Evolutionary conservation across 2,797 vertebrate genomes (phyloP).

Genomic region (Lemur catta): DNA sequence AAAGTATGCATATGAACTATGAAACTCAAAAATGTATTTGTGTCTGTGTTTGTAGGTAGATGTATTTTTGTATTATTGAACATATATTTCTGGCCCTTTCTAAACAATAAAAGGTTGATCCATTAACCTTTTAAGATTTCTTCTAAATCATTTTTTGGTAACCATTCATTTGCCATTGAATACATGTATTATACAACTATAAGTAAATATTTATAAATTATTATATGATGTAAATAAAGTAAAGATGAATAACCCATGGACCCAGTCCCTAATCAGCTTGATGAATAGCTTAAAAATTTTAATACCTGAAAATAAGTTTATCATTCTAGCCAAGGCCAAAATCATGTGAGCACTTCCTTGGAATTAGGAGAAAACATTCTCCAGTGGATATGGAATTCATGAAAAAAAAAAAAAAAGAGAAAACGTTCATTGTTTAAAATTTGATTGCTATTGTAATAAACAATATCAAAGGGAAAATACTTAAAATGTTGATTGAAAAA

Average conservation of each 20-base stretch:
- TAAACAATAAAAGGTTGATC: neutral
- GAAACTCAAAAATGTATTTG: neutral
- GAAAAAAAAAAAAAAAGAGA: neutral
- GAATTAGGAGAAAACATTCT: neutral
- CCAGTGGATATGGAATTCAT: neutral
- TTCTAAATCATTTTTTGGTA: neutral
- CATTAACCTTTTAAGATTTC: neutral
- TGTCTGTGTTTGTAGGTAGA: neutral
- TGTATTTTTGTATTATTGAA: neutral
- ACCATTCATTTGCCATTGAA: neutral
- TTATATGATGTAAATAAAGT: neutral
- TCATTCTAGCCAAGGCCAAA: neutral
- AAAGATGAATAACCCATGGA: neutral
- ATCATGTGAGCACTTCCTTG: neutral
- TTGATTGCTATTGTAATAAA: neutral
- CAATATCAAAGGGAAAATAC: neutral
- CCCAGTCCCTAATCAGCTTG: neutral
- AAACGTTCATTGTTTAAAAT: neutral
- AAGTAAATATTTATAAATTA: neutral
- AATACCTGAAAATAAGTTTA: neutral
- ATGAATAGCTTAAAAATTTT: neutral
- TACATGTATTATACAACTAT: neutral
- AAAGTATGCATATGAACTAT: neutral
- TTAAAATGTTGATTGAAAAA: neutral
- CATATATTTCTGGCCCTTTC: neutral